A percentile compares a stretch with the other conserved stretches of the same genome.
These are phyloP conservation scores for Cervus canadensis DNA, from an alignment of 2,113 vertebrate genomes.

Conservation along the genomic window DNA sequence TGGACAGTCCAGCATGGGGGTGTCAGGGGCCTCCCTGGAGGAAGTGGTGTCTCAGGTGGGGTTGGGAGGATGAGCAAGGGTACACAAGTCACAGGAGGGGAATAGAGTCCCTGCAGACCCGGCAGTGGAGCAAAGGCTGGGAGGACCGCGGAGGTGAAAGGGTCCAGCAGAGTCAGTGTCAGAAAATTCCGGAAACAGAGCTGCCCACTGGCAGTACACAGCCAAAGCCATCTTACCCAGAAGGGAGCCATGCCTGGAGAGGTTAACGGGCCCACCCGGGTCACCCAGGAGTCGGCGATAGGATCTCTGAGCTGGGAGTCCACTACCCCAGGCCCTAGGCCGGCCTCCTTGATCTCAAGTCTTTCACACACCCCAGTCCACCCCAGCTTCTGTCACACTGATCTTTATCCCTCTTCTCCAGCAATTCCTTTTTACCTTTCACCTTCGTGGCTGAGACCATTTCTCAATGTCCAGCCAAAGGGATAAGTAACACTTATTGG, in stretches of 20 bases:
- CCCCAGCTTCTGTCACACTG: not conserved
- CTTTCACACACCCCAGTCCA: not conserved
- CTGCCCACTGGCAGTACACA: not conserved
- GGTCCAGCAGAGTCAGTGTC: not conserved
- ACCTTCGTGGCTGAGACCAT: not conserved
- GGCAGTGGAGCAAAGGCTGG: not conserved
- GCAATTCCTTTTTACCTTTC: not conserved
- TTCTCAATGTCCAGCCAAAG: slow-evolving; percentile 32
- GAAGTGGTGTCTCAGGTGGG: not conserved
- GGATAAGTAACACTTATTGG: not conserved
- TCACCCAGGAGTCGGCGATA: fast-evolving
- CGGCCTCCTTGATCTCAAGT: fast-evolving
- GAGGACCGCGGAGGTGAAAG: not conserved
- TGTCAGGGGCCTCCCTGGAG: not conserved
- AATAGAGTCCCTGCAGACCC: not conserved
- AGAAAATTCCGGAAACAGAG: not conserved
- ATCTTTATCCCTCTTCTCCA: not conserved
- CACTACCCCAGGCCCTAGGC: not conserved
- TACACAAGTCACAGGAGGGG: not conserved
- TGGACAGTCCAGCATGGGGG: not conserved
- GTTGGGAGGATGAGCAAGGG: not conserved
- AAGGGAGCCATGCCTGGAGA: not conserved
- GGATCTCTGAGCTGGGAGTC: not conserved
- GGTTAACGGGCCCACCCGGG: fast-evolving
- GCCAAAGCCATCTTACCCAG: not conserved